Evolutionary conservation across 2,888 invertebrate genomes (phyloP).

Genomic region (Meloe dianella): DNA sequence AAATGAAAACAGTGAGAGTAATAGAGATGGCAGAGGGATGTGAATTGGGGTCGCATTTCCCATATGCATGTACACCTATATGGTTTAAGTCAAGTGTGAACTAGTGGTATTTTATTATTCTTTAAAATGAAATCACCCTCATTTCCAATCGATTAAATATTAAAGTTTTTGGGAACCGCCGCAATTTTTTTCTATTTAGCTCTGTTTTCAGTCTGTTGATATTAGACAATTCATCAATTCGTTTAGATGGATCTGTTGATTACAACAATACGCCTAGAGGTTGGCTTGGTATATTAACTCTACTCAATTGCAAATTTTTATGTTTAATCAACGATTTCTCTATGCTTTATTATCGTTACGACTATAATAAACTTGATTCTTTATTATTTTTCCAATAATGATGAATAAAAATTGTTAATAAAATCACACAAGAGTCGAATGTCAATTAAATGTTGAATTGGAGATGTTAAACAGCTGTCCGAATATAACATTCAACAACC

Average conservation of each 20-base stretch:
- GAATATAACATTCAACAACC: conserved; percentile 38
- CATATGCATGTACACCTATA: conserved; percentile 21
- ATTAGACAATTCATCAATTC: conserved; percentile 22
- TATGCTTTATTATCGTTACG: neutral
- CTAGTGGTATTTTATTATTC: conserved; percentile 25
- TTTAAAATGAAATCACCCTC: conserved; percentile 26
- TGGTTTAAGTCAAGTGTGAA: conserved; percentile 31
- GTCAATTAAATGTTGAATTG: conserved; percentile 48
- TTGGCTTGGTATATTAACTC: conserved; percentile 32
- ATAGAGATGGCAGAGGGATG: neutral
- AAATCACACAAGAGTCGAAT: conserved; percentile 44
- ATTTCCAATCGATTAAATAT: conserved; percentile 31
- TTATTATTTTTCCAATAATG: neutral
- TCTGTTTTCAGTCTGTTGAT: conserved; percentile 28
- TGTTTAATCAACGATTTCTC: conserved; percentile 1
- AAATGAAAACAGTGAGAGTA: neutral
- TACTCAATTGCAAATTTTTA: neutral
- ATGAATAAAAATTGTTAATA: conserved; percentile 34
- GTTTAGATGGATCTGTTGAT: conserved; percentile 39
- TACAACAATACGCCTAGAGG: conserved; percentile 55
- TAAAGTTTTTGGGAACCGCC: conserved; percentile 28
- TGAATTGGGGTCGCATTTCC: conserved; percentile 19
- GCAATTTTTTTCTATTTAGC: conserved; percentile 20
- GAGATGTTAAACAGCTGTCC: conserved; percentile 49
- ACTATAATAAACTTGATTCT: neutral